Evolutionary conservation across 1,140 invertebrate species (phyloP), one percentile per base, ranked within the genome.

Genomic region (Eciton burchellii): DNA sequence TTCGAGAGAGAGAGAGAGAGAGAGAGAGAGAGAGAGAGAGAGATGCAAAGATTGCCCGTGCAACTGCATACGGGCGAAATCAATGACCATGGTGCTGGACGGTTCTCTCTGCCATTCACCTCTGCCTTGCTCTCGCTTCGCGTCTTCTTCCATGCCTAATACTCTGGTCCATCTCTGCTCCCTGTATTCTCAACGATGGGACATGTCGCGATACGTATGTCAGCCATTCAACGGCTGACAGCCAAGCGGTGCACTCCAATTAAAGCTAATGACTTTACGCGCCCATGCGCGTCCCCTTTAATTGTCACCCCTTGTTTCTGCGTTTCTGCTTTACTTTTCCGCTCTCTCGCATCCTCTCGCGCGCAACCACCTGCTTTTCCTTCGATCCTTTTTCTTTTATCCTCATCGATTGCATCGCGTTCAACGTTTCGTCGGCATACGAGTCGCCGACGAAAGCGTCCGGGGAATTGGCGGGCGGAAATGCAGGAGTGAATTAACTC

Each of bases 201-300:
- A 84, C 79, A 83, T 82, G 85, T 86, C 85, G 85, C 84, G 62
- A 86, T 85, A 86, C 85, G 85, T 86, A 83, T 83, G 85, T 86
- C 85, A 86, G 56, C 84, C 73, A 85, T 86, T 86, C 84, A 82
- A 76, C 85, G 68, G 56, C 79, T 85, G 85, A 86, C 85, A 85
- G 79, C 71, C 77, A 79, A 86, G 77, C 79, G 85, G 84, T 71
- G 85, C 84, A 85, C 85, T 86, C 85, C 85, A 86, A 86, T 86
- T 86, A 86, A 86, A 84, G 85, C 85, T 86, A 86, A 86, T 86
- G 85, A 86, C 85, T 86, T 86, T 85, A 86, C 84, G 85, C 85
- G 85, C 68, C 83, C 84, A 76, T 70, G 83, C 77, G 62, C 84
- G 71, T 85, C 79, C 85, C 57, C 85, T 86, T 85, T 86, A 86